These are phyloP conservation scores for Drosophila merina DNA, from an alignment of 2,888 invertebrate genomes.

Conservation along the genomic window DNA sequence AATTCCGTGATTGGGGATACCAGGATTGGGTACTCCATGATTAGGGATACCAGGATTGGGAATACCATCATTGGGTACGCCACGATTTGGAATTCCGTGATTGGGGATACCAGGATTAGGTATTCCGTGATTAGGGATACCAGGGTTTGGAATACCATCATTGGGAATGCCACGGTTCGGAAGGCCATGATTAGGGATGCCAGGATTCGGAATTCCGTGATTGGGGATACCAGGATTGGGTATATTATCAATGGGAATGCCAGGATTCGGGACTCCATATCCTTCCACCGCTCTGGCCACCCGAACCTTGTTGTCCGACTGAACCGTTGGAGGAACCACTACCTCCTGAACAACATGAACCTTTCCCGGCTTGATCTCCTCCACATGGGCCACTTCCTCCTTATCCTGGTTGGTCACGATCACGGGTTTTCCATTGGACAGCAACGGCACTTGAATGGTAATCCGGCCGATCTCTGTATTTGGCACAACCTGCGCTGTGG, in stretches of 20 bases:
- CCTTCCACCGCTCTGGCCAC: constrained; percentile 41
- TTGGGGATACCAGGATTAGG: constrained; percentile 20
- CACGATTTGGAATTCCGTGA: constrained; percentile 31
- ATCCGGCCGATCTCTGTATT: constrained; percentile 62
- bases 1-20: constrained; percentile 19
- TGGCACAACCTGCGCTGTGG: constrained; percentile 73
- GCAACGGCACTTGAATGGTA: constrained; percentile 64
- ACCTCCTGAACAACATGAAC: constrained; percentile 35
- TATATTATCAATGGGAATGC: constrained; percentile 16
- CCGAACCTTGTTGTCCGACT: constrained; percentile 41
- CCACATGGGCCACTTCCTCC: constrained; percentile 59
- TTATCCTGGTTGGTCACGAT: constrained; percentile 41
- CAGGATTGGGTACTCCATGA: constrained; percentile 33
- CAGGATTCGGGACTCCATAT: constrained; percentile 19
- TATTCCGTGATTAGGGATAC: constrained; percentile 12
- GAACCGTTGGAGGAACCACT: constrained; percentile 41
- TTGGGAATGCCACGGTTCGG: constrained; percentile 37
- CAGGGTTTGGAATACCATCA: constrained; percentile 20
- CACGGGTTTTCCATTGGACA: constrained; percentile 62
- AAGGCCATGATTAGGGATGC: constrained; percentile 19
- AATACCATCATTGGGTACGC: constrained; percentile 27
- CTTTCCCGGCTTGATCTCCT: constrained; percentile 56
- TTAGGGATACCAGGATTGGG: constrained; percentile 45
- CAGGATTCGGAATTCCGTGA: constrained; percentile 16
- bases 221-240: constrained; percentile 34